Conservation (phyloP, 2,888 invertebrate species). For the Cephus spinipes region DNA sequence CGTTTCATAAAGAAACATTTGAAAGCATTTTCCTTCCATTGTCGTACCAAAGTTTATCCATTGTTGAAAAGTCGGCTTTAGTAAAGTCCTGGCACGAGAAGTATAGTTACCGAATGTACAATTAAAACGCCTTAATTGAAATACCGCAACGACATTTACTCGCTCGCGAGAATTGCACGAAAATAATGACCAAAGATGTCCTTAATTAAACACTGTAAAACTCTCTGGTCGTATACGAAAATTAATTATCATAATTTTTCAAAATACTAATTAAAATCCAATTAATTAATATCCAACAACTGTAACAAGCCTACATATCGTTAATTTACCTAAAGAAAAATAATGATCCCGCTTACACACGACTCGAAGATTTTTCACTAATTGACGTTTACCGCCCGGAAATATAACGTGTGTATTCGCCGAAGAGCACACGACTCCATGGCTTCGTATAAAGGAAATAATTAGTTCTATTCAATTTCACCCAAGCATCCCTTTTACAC, state of each 20-base stretch:
- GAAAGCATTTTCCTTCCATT: neutral
- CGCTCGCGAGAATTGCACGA: neutral
- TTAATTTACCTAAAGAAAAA: neutral
- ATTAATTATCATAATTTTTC: neutral
- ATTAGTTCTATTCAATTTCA: constrained; percentile 25
- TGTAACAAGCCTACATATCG: too few relatives aligned
- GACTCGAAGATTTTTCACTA: neutral
- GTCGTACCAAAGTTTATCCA: neutral
- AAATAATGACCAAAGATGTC: too few relatives aligned
- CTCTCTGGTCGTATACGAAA: neutral
- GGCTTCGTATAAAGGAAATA: neutral
- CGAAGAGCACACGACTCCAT: neutral
- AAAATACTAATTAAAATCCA: neutral
- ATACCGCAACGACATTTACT: neutral
- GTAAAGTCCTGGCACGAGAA: neutral
- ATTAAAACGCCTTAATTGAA: neutral
- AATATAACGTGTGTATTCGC: neutral
- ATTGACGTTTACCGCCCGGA: neutral
- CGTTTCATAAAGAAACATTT: neutral
- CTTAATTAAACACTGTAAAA: neutral
- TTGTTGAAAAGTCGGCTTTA: neutral
- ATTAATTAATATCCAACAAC: neutral
- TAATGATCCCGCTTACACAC: neutral
- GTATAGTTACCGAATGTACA: neutral
- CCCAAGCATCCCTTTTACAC: constrained; percentile 9